Conservation (phyloP, 2,797 vertebrate species). For the Morus bassanus region DNA sequence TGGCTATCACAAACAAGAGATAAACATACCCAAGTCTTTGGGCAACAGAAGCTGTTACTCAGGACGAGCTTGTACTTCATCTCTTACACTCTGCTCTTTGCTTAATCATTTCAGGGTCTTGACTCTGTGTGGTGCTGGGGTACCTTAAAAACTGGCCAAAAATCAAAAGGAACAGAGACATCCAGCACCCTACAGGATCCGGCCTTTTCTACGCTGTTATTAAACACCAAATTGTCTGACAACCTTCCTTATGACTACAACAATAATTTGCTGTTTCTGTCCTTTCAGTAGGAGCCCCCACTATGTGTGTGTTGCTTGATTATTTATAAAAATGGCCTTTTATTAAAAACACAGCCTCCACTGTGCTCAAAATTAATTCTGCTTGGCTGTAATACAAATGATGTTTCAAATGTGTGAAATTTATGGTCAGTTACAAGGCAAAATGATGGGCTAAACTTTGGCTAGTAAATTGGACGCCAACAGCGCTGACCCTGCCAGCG, state of each 20-base stretch:
- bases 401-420: background rate
- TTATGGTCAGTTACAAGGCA: background rate
- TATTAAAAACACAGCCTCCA: constrained; percentile 34
- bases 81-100: constrained; percentile 25
- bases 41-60: background rate
- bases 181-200: background rate
- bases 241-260: constrained; percentile 29
- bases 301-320: background rate
- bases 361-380: constrained; percentile 20
- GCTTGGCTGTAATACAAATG: background rate
- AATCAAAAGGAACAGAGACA: background rate
- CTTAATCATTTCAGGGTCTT: background rate
- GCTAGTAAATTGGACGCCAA: background rate
- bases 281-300: constrained; percentile 34
- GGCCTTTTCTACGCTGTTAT: background rate
- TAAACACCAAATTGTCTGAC: constrained; percentile 6
- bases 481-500: background rate
- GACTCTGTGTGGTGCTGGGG: background rate
- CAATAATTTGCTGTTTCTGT: background rate
- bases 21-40: background rate
- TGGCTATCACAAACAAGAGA: background rate
- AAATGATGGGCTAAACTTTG: background rate
- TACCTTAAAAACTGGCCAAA: background rate
- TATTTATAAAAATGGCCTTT: constrained; percentile 58
- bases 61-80: background rate